A percentile compares a stretch with the other conserved stretches of the same genome.
Conservation (phyloP, 1,140 invertebrate species). For the Amyelois transitella region DNA sequence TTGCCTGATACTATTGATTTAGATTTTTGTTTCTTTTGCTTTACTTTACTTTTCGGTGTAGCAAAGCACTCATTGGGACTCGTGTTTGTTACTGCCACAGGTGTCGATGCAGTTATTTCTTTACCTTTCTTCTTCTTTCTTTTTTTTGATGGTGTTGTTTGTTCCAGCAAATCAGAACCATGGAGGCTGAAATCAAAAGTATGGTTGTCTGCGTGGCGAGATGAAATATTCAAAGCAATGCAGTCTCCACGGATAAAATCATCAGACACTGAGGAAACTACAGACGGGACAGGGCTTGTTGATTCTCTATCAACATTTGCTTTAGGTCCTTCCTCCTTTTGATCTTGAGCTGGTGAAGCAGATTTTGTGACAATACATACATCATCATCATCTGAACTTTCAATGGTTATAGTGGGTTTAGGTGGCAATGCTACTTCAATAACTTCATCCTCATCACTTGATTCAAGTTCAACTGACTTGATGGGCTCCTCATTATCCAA, state of each 20-base stretch:
- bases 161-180: constrained; percentile 56
- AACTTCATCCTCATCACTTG: constrained; percentile 70
- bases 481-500: constrained; percentile 42
- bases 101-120: constrained; percentile 43
- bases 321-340: constrained; percentile 14
- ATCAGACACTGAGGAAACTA: constrained; percentile 70
- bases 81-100: constrained; percentile 11
- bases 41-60: constrained; percentile 67
- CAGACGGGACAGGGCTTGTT: constrained; percentile 65
- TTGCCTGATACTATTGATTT: constrained; percentile 46
- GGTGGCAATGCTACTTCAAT: constrained; percentile 61
- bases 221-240: constrained; percentile 67
- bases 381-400: constrained; percentile 72
- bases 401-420: constrained; percentile 65
- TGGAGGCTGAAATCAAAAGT: constrained; percentile 70
- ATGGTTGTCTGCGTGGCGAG: constrained; percentile 44
- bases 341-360: constrained; percentile 11
- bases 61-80: constrained; percentile 58
- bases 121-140: constrained; percentile 61
- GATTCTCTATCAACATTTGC: constrained; percentile 35
- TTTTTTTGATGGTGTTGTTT: constrained; percentile 49
- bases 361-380: constrained; percentile 13
- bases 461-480: constrained; percentile 37
- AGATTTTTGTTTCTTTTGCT: constrained; percentile 50
- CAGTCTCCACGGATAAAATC: constrained; percentile 70